Percentiles rank a stretch among this genome's conserved stretches.
These are phyloP conservation scores for Streblospio benedicti DNA, from an alignment of 1,140 invertebrate species.

Conservation along the genomic window DNA sequence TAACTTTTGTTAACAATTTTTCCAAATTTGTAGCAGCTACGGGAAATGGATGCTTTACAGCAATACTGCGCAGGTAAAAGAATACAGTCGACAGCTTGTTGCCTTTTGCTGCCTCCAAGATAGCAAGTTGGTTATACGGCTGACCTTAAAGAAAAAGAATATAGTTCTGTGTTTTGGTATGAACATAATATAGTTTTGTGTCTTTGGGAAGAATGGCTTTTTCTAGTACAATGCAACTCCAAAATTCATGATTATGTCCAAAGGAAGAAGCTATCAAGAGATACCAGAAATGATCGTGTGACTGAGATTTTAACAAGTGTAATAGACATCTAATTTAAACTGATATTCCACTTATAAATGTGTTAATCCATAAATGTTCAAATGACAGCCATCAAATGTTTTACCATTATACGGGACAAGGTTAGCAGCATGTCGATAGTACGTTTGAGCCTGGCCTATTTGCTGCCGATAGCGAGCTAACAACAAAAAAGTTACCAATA, in stretches of 20 bases:
- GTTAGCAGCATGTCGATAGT: constrained; percentile 71
- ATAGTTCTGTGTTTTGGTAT: background rate
- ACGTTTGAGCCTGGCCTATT: constrained; percentile 67
- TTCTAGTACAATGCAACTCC: too few relatives aligned
- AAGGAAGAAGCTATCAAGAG: too few relatives aligned
- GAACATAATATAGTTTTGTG: background rate
- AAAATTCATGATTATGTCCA: too few relatives aligned
- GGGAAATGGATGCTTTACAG: constrained; percentile 72
- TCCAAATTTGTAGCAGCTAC: constrained; percentile 70
- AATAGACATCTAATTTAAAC: too few relatives aligned
- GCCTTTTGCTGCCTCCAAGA: constrained; percentile 69
- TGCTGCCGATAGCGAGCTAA: constrained; percentile 69
- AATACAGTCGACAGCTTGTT: constrained; percentile 72
- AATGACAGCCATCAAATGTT: background rate
- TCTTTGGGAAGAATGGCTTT: too few relatives aligned
- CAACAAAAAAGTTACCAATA: constrained; percentile 15
- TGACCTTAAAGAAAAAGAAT: constrained; percentile 51
- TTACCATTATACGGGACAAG: constrained; percentile 66
- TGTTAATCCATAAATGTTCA: too few relatives aligned
- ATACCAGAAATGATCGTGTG: too few relatives aligned
- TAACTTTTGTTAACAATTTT: constrained; percentile 52
- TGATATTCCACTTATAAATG: too few relatives aligned
- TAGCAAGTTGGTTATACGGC: constrained; percentile 77
- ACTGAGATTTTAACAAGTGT: too few relatives aligned
- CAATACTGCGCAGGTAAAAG: constrained; percentile 70